Conservation (phyloP, 1,140 invertebrate species). For the Drosophila mojavensis region DNA sequence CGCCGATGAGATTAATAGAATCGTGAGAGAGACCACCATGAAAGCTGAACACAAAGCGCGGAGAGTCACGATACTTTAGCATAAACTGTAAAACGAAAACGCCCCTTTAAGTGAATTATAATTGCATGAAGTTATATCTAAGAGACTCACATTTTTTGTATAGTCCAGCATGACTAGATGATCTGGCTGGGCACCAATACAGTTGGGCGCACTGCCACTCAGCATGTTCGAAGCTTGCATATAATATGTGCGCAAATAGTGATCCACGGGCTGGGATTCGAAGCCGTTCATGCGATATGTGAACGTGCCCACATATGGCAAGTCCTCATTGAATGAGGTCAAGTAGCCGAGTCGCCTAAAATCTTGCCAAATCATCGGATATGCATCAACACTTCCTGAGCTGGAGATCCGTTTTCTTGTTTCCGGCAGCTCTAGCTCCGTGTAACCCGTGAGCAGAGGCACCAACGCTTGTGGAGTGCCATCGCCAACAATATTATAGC, state of each 20-base stretch:
- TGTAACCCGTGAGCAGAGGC: conserved; percentile 95
- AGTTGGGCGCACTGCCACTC: conserved; percentile 87
- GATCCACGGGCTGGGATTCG: conserved; percentile 92
- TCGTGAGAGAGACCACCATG: conserved; percentile 96
- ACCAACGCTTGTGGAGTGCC: conserved; percentile 97
- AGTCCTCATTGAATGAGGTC: conserved; percentile 94
- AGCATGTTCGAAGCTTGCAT: conserved; percentile 85
- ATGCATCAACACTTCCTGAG: conserved; percentile 88
- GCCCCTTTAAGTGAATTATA: not conserved
- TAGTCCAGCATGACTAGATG: conserved; percentile 89
- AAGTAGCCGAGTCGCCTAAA: conserved; percentile 89
- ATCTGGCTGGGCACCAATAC: conserved; percentile 90
- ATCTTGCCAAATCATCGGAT: conserved; percentile 93
- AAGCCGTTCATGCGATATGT: conserved; percentile 96
- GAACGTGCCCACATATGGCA: conserved; percentile 93
- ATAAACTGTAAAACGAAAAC: conserved; percentile 85
- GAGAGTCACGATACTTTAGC: conserved; percentile 85
- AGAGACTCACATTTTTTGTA: conserved; percentile 86
- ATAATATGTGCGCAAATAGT: conserved; percentile 94
- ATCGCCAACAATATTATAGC: conserved; percentile 97
- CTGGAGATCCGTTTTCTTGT: conserved; percentile 90
- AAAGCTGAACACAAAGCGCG: conserved; percentile 94
- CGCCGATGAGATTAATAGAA: conserved; percentile 90
- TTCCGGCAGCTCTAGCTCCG: conserved; percentile 94
- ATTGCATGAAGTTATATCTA: not conserved